Percentiles rank a stretch among this genome's conserved stretches.
Evolutionary conservation across 1,140 invertebrate genomes (phyloP).

Genomic region (Bombus polaris): DNA sequence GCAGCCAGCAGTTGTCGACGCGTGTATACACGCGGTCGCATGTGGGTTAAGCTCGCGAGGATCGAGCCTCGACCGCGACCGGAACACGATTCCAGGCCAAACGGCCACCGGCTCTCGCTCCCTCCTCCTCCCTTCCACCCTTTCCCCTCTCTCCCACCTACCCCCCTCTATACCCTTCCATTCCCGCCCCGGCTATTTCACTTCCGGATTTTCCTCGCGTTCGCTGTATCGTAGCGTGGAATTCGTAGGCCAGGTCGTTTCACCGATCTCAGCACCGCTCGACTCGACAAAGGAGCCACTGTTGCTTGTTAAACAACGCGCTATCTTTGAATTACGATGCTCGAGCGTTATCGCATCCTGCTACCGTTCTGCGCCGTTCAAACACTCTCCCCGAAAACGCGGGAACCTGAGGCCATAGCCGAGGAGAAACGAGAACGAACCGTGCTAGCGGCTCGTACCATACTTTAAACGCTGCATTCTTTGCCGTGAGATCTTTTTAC

Average conservation of each 20-base stretch:
- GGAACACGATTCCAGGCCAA: constrained; percentile 24
- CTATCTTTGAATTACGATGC: constrained; percentile 73
- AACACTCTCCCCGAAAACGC: constrained; percentile 63
- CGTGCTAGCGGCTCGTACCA: no score
- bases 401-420: constrained; percentile 13
- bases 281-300: constrained; percentile 62
- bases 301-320: constrained; percentile 61
- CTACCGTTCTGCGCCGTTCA: constrained; percentile 71
- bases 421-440: not conserved
- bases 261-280: constrained; percentile 15
- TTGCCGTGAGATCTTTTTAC: constrained; percentile 16
- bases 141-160: not conserved
- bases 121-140: not conserved
- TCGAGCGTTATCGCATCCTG: constrained; percentile 68
- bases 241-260: constrained; percentile 9
- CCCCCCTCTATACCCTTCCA: no score
- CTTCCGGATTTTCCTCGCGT: constrained; percentile 31
- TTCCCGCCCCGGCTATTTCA: no score
- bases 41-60: constrained; percentile 19
- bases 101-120: not conserved
- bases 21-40: constrained; percentile 6
- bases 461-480: constrained; percentile 2
- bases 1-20: constrained; percentile 36
- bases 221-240: not conserved
- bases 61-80: constrained; percentile 1